Conservation (phyloP, 2,113 vertebrate genomes). For the Lates calcarifer region DNA sequence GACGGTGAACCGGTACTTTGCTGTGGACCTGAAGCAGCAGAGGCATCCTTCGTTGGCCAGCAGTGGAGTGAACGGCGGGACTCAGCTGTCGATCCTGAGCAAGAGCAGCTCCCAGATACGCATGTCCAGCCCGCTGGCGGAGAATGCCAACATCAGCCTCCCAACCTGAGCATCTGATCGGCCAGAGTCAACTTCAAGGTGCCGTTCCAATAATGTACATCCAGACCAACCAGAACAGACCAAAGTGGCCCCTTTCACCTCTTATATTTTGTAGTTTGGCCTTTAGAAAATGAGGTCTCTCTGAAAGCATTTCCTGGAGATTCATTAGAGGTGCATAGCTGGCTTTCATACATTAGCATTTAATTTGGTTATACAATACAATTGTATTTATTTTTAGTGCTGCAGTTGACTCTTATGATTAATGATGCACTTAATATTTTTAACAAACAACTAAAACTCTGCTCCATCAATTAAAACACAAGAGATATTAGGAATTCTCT, state of each 20-base stretch:
- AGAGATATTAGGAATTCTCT: not conserved
- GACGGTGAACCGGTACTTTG: slow-evolving; percentile 99
- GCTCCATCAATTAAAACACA: not conserved
- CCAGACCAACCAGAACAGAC: slow-evolving; percentile 69
- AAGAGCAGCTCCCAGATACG: slow-evolving; percentile 99
- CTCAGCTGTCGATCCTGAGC: slow-evolving; percentile 98
- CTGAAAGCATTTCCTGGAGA: slow-evolving; percentile 48
- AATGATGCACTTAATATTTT: slow-evolving; percentile 33
- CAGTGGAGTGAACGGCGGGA: slow-evolving; percentile 98
- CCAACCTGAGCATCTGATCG: slow-evolving; percentile 89
- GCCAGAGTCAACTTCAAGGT: slow-evolving; percentile 54
- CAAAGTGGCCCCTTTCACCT: slow-evolving; percentile 67
- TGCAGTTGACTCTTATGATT: slow-evolving; percentile 12
- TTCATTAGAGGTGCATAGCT: slow-evolving; percentile 16
- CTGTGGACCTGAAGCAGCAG: slow-evolving; percentile 99
- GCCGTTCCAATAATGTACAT: slow-evolving; percentile 53
- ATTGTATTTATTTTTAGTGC: slow-evolving; percentile 11
- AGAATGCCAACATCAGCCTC: slow-evolving; percentile 90
- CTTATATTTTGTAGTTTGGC: slow-evolving; percentile 41
- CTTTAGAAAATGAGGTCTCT: slow-evolving; percentile 39
- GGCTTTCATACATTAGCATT: slow-evolving; percentile 28
- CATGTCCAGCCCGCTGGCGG: slow-evolving; percentile 96
- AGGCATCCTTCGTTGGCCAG: slow-evolving; percentile 98
- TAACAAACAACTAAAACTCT: slow-evolving; percentile 26
- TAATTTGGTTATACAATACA: not conserved